A percentile compares a stretch with the other conserved stretches of the same genome.
phyloP scores from a whole-genome alignment of 2,113 vertebrate species.

The Muntiacus muntjak region DNA sequence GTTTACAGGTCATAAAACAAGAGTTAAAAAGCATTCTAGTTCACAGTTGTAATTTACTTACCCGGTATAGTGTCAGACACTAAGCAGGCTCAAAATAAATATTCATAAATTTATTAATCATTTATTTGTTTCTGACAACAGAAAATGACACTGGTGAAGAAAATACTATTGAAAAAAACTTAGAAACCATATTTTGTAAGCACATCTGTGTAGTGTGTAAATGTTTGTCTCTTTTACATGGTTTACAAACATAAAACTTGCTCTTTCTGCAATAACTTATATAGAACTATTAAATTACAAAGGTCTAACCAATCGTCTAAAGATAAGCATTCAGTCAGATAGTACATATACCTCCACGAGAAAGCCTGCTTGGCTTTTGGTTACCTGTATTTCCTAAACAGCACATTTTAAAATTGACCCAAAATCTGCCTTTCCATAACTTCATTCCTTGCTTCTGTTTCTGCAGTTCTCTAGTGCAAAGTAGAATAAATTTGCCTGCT shows the following conservation, averaged over 20 bases:
- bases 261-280: not conserved
- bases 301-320: not conserved
- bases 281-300: not conserved
- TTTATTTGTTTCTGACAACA: not conserved
- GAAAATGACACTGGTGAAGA: not conserved
- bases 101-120: not conserved
- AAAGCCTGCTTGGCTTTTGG: not conserved
- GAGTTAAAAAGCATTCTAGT: not conserved
- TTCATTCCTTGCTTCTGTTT: not conserved
- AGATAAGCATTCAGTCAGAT: not conserved
- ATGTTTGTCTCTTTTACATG: not conserved
- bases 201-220: not conserved
- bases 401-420: not conserved
- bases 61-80: not conserved
- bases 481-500: conserved; percentile 6
- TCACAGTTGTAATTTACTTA: not conserved
- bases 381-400: not conserved
- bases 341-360: not conserved
- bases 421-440: not conserved
- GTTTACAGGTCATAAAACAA: not conserved
- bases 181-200: not conserved
- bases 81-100: not conserved
- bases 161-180: not conserved
- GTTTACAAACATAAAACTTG: not conserved
- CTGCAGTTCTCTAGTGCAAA: not conserved